These are phyloP conservation scores for Aphelocoma californica DNA, from an alignment of 2,797 vertebrate species.

Conservation along the genomic window DNA sequence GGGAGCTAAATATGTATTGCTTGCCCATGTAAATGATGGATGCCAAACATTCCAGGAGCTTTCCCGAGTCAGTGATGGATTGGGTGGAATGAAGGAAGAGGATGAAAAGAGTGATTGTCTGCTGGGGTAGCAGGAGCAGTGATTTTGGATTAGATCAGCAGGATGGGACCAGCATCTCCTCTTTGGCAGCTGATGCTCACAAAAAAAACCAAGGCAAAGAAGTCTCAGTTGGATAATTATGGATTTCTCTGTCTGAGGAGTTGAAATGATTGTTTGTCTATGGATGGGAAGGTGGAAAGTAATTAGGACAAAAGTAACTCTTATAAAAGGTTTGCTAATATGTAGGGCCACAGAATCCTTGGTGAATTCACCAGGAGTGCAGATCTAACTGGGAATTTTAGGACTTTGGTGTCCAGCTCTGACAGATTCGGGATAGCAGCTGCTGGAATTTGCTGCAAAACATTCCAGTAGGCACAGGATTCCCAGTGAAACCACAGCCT, in stretches of 20 bases:
- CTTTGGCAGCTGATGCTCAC: neutral
- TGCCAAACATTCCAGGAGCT: neutral
- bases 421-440: neutral
- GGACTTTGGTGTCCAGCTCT: neutral
- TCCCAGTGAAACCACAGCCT: neutral
- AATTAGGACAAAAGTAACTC: neutral
- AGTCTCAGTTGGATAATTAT: neutral
- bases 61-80: conserved; percentile 14
- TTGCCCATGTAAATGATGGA: neutral
- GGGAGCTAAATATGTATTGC: neutral
- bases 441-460: neutral
- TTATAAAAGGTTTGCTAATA: neutral
- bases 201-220: neutral
- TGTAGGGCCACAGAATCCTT: neutral
- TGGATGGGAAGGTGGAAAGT: neutral
- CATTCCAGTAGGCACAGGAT: neutral
- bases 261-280: neutral
- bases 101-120: neutral
- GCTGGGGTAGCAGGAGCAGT: neutral
- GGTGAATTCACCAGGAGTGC: neutral
- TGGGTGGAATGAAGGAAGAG: neutral
- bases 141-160: conserved; percentile 8
- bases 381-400: neutral
- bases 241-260: neutral
- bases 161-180: neutral